Percentiles rank a stretch among this genome's conserved stretches.
Conservation (phyloP, 1,140 invertebrate species). For the Rhyzopertha dominica region DNA sequence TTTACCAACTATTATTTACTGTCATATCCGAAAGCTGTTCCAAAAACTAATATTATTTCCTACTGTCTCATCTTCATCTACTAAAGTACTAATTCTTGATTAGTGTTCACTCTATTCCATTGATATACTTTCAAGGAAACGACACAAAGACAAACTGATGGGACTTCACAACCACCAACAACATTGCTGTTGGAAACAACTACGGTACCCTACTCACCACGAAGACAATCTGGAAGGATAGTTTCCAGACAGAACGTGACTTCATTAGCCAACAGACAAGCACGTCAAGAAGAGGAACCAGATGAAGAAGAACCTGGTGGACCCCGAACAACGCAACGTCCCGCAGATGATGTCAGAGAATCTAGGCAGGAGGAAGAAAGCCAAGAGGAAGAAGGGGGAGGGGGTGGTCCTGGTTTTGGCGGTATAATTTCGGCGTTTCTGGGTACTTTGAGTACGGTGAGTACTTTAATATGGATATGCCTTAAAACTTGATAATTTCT, state of each 20-base stretch:
- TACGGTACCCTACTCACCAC: constrained; percentile 3
- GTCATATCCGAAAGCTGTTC: too few species aligned
- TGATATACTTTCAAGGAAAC: too few species aligned
- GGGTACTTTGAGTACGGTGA: constrained; percentile 47
- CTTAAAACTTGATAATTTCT: constrained; percentile 2
- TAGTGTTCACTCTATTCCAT: too few species aligned
- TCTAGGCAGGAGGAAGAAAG: constrained; percentile 23
- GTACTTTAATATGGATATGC: neutral
- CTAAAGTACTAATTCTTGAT: too few species aligned
- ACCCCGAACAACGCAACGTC: constrained; percentile 11
- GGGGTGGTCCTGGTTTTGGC: constrained; percentile 30
- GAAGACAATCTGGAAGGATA: constrained; percentile 6
- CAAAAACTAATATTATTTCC: too few species aligned
- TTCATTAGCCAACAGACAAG: neutral
- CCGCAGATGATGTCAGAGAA: constrained; percentile 15
- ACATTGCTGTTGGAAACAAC: constrained; percentile 7
- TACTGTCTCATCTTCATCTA: too few species aligned
- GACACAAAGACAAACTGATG: constrained; percentile 10
- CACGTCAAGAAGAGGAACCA: constrained; percentile 5
- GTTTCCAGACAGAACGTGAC: constrained; percentile 6
- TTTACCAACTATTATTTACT: too few species aligned
- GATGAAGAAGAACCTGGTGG: constrained; percentile 18
- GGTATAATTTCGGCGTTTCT: constrained; percentile 45
- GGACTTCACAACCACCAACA: neutral
- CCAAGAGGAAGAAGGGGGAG: constrained; percentile 25